Evolutionary conservation across 2,888 invertebrate species (phyloP).

Genomic region (Papilio protenor): DNA sequence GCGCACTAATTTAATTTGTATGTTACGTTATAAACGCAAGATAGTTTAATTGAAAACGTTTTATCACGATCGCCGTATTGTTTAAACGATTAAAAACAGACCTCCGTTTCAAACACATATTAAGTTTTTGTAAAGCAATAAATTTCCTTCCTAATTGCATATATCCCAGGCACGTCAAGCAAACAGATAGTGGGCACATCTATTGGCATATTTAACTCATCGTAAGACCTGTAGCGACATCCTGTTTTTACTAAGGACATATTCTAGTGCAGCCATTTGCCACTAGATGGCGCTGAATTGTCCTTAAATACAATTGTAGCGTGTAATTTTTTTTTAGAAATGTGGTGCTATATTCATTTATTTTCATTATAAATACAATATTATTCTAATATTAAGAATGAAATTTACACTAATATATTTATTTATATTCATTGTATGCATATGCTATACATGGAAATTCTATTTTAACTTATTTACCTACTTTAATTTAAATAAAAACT

Average conservation of each 20-base stretch:
- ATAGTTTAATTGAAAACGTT: not conserved
- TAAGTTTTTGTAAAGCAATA: not conserved
- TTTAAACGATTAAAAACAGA: not conserved
- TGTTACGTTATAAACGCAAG: not conserved
- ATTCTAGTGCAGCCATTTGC: slow-evolving; percentile 57
- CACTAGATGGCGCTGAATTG: slow-evolving; percentile 72
- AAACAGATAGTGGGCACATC: not conserved
- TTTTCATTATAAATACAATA: not conserved
- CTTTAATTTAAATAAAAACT: too few species aligned
- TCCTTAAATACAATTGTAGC: slow-evolving; percentile 27
- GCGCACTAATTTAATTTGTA: not conserved
- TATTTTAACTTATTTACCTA: too few species aligned
- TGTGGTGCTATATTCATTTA: not conserved
- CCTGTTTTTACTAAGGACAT: slow-evolving; percentile 76
- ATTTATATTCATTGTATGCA: too few species aligned
- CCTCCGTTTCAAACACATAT: not conserved
- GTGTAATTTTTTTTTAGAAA: not conserved
- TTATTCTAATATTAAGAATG: not conserved
- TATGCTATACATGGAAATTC: too few species aligned
- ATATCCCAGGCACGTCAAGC: not conserved
- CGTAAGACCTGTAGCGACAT: slow-evolving; percentile 73
- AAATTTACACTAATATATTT: slow-evolving; percentile 14
- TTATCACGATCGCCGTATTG: not conserved
- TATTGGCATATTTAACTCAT: slow-evolving; percentile 6
- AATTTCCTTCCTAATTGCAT: not conserved